phyloP scores from a whole-genome alignment of 2,113 vertebrate species.

The Callithrix jacchus region DNA sequence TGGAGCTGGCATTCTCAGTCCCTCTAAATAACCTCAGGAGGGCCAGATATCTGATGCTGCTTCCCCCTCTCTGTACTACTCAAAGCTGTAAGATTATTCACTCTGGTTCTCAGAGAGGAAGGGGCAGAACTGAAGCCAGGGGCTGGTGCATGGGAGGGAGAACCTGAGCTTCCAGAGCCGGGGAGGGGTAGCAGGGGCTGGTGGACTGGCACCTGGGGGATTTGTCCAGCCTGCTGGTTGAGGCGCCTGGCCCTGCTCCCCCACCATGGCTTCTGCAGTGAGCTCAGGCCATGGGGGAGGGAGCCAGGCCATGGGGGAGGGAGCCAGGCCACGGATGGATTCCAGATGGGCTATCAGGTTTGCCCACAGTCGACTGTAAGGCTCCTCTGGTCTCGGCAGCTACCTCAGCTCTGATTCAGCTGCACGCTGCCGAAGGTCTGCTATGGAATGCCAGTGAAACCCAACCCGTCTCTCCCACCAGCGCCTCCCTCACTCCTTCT shows the following conservation, averaged over 20 bases:
- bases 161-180: background rate
- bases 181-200: background rate
- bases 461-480: background rate
- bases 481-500: background rate
- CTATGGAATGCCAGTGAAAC: conserved; percentile 38
- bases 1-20: background rate
- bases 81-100: background rate
- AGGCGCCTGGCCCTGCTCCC: background rate
- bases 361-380: conserved; percentile 12
- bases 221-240: background rate
- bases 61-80: background rate
- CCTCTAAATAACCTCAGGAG: background rate
- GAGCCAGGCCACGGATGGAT: background rate
- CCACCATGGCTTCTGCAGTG: background rate
- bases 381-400: conserved; percentile 42
- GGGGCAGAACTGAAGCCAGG: background rate
- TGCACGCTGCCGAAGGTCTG: conserved; percentile 7
- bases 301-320: background rate
- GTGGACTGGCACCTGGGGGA: conserved; percentile 37
- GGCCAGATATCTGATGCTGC: no score
- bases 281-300: conserved; percentile 1
- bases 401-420: conserved; percentile 61
- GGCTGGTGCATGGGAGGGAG: rapidly evolving
- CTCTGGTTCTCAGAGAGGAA: background rate
- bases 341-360: conserved; percentile 60